Evolutionary conservation across 2,797 vertebrate species (phyloP).

Genomic region (Amphiprion clarkii): DNA sequence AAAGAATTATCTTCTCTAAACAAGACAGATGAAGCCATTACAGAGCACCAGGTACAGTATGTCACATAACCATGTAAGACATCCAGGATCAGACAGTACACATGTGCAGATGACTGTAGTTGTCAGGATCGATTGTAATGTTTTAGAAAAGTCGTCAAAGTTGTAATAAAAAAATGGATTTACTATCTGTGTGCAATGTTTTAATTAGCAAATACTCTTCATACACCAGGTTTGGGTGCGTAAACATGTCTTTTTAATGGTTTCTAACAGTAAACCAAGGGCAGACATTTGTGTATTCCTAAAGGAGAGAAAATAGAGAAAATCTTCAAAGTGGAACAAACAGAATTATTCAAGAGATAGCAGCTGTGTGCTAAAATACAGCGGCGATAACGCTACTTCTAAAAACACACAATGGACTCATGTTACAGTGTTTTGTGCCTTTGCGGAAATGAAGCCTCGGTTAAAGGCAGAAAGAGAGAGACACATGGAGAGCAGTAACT

Average conservation of each 20-base stretch:
- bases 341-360: conserved; percentile 72
- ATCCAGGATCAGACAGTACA: conserved; percentile 16
- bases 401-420: conserved; percentile 51
- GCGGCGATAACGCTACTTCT: conserved; percentile 43
- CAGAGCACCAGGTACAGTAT: conserved; percentile 23
- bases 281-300: conserved; percentile 54
- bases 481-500: conserved; percentile 22
- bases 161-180: conserved; percentile 12
- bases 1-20: conserved; percentile 43
- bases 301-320: conserved; percentile 36
- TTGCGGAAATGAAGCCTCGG: conserved; percentile 38
- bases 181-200: background rate
- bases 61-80: conserved; percentile 9
- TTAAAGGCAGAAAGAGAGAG: conserved; percentile 20
- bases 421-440: conserved; percentile 27
- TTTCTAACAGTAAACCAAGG: conserved; percentile 40
- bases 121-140: conserved; percentile 8
- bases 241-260: conserved; percentile 46
- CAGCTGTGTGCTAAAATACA: conserved; percentile 45
- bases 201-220: conserved; percentile 24
- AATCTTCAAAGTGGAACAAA: conserved; percentile 74
- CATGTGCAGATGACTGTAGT: background rate
- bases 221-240: background rate
- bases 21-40: conserved; percentile 44
- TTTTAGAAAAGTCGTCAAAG: conserved; percentile 15